Evolutionary conservation across 1,140 invertebrate species (phyloP).

Genomic region (Cydia splendana): DNA sequence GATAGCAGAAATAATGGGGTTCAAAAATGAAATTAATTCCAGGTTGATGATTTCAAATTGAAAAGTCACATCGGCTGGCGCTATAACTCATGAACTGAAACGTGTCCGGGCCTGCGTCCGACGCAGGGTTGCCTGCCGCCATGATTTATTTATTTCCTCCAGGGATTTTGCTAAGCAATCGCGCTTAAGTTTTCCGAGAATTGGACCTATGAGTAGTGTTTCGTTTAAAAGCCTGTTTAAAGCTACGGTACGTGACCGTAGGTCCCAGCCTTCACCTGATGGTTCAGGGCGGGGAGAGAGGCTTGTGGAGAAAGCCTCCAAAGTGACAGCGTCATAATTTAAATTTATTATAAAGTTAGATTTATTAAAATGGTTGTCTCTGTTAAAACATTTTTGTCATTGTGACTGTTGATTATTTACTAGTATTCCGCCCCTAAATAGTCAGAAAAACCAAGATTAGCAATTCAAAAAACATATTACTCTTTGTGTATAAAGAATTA

Average conservation of each 20-base stretch:
- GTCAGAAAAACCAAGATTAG: slow-evolving; percentile 2
- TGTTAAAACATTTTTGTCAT: neutral
- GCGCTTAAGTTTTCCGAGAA: slow-evolving; percentile 16
- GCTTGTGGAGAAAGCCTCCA: too few relatives aligned
- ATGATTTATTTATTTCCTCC: slow-evolving; percentile 29
- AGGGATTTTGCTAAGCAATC: slow-evolving; percentile 19
- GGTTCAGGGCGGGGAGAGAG: neutral
- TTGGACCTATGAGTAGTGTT: slow-evolving; percentile 8
- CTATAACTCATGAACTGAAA: slow-evolving; percentile 79
- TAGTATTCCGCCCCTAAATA: slow-evolving; percentile 4
- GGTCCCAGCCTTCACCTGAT: neutral
- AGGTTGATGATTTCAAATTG: slow-evolving; percentile 80
- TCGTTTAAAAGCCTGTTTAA: neutral
- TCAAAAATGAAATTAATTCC: slow-evolving; percentile 80
- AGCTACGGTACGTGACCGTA: neutral
- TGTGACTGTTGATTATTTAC: slow-evolving; percentile 19
- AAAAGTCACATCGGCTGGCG: slow-evolving; percentile 79
- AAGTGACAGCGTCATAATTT: neutral
- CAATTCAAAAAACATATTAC: slow-evolving; percentile 35
- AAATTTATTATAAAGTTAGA: slow-evolving; percentile 4
- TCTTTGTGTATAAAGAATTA: slow-evolving; percentile 33
- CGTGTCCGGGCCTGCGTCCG: slow-evolving; percentile 77
- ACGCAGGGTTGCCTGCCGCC: slow-evolving; percentile 62
- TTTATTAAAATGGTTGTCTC: neutral
- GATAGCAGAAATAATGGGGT: slow-evolving; percentile 80